A percentile compares a stretch with the other conserved stretches of the same genome.
Conservation (phyloP, 2,797 vertebrate genomes). For the Danio albolineatus region DNA sequence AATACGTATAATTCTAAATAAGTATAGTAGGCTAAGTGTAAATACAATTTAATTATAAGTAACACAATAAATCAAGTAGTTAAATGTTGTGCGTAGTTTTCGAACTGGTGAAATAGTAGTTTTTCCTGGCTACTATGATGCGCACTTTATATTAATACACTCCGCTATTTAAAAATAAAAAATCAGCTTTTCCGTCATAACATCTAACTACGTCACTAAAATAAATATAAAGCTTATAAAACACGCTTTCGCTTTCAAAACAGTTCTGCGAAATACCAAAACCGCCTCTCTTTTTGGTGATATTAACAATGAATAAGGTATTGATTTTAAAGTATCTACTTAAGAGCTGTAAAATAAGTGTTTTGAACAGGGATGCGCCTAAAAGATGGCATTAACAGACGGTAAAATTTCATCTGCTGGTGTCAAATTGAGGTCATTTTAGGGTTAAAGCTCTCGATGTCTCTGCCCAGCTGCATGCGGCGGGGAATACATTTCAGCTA, state of each 20-base stretch:
- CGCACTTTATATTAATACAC: background rate
- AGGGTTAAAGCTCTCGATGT: conserved; percentile 98
- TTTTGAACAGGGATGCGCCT: conserved; percentile 77
- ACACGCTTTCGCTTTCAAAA: background rate
- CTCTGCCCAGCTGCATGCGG: conserved; percentile 96
- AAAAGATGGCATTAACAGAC: conserved; percentile 93
- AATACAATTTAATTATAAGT: too few relatives aligned
- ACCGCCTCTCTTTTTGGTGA: background rate
- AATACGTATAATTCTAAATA: too few relatives aligned
- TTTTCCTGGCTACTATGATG: background rate
- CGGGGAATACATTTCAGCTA: conserved; percentile 94
- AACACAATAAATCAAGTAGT: too few relatives aligned
- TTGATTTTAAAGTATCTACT: background rate
- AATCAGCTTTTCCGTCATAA: background rate
- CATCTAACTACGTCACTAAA: background rate
- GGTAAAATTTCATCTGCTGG: conserved; percentile 96
- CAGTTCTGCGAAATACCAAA: too few relatives aligned
- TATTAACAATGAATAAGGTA: background rate
- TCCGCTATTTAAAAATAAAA: too few relatives aligned
- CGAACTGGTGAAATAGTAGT: too few relatives aligned
- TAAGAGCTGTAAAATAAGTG: conserved; percentile 74
- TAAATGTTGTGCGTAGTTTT: too few relatives aligned
- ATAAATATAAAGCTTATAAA: background rate
- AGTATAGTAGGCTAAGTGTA: too few relatives aligned
- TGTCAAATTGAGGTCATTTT: conserved; percentile 99